phyloP scores from a whole-genome alignment of 2,797 vertebrate genomes.

The Ctenosaura bakeri region DNA sequence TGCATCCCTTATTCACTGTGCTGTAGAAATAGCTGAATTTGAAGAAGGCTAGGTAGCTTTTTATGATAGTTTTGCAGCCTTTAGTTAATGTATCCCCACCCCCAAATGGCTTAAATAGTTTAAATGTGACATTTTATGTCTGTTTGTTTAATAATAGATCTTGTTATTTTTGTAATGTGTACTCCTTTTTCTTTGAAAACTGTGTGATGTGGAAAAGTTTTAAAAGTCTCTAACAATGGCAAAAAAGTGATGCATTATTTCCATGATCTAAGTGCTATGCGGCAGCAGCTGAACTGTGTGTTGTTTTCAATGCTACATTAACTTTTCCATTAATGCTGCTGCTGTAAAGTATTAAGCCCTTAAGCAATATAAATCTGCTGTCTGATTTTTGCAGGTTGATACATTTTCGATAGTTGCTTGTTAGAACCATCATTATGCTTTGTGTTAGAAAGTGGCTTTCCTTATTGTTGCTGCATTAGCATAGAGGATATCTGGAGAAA shows the following conservation, averaged over 20 bases:
- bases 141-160: neutral
- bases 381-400: conserved; percentile 71
- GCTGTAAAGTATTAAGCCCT: conserved; percentile 89
- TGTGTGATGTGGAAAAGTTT: conserved; percentile 10
- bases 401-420: conserved; percentile 65
- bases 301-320: conserved; percentile 94
- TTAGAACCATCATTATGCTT: conserved; percentile 51
- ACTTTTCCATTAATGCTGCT: conserved; percentile 92
- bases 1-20: neutral
- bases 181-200: neutral
- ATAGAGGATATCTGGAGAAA: conserved; percentile 16
- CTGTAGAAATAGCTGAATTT: neutral
- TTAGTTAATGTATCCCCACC: neutral
- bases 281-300: conserved; percentile 86
- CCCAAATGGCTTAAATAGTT: neutral
- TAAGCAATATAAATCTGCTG: conserved; percentile 80
- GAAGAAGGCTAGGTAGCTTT: neutral
- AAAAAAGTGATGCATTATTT: conserved; percentile 81
- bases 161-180: neutral
- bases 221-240: neutral
- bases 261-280: conserved; percentile 84
- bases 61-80: neutral
- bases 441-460: conserved; percentile 69
- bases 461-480: conserved; percentile 47
- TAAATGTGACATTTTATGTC: neutral